Evolutionary conservation across 1,140 invertebrate genomes (phyloP).

Genomic region (Drosophila chauvacae): DNA sequence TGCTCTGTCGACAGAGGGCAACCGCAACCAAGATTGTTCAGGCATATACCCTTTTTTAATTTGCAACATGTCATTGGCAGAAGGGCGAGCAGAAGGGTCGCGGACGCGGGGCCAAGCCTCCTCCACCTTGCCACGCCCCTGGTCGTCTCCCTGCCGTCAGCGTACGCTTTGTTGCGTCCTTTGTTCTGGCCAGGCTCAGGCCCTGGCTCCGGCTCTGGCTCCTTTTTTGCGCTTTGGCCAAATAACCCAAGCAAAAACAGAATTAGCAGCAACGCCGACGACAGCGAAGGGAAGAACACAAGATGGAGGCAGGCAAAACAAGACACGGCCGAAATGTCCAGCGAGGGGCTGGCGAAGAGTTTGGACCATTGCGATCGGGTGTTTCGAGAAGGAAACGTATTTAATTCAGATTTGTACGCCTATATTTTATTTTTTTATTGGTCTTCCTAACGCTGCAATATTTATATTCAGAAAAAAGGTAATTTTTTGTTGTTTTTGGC

Average conservation of each 20-base stretch:
- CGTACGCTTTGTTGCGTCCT: constrained; percentile 74
- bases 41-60: constrained; percentile 83
- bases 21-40: constrained; percentile 78
- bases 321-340: constrained; percentile 22
- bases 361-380: background rate
- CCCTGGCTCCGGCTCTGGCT: constrained; percentile 15
- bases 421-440: too few species aligned
- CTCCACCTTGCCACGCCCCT: constrained; percentile 13
- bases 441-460: too few species aligned
- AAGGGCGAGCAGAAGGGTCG: constrained; percentile 73
- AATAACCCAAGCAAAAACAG: constrained; percentile 74
- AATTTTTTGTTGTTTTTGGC: too few species aligned
- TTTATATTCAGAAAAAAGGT: too few species aligned
- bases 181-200: constrained; percentile 41
- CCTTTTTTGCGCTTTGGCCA: constrained; percentile 41
- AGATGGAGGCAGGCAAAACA: constrained; percentile 61
- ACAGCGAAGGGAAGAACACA: constrained; percentile 39
- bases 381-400: background rate
- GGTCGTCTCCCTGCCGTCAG: constrained; percentile 5
- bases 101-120: background rate
- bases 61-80: constrained; percentile 82
- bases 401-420: too few species aligned
- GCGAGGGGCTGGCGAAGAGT: constrained; percentile 43
- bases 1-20: constrained; percentile 48
- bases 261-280: constrained; percentile 67